Evolutionary conservation across 2,797 vertebrate genomes (phyloP).

Genomic region (Fistularia commersonii): DNA sequence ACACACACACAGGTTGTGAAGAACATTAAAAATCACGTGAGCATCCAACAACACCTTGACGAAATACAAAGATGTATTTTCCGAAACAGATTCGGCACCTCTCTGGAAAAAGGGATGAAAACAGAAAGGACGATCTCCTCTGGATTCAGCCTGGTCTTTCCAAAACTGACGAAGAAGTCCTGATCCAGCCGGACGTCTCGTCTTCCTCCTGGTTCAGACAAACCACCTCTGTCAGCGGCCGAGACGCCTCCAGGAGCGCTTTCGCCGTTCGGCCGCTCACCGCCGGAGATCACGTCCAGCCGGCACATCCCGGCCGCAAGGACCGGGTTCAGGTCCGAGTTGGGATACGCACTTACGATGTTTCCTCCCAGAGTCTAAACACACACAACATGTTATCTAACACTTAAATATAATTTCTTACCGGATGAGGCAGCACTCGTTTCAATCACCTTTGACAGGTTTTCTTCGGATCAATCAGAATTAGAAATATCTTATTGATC

Average conservation of each 20-base stretch:
- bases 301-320: constrained; percentile 79
- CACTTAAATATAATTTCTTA: too few relatives aligned
- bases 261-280: constrained; percentile 51
- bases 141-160: constrained; percentile 72
- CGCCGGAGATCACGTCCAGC: constrained; percentile 72
- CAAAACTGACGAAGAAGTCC: constrained; percentile 78
- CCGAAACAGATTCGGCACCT: constrained; percentile 58
- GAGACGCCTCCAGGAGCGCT: background rate
- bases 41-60: too few relatives aligned
- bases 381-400: background rate
- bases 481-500: too few relatives aligned
- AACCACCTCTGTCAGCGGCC: background rate
- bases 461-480: background rate
- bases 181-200: constrained; percentile 74
- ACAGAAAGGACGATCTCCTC: constrained; percentile 83
- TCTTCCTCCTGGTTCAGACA: constrained; percentile 52
- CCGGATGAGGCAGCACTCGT: too few relatives aligned
- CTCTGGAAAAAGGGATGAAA: constrained; percentile 78
- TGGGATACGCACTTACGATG: constrained; percentile 79
- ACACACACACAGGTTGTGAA: too few relatives aligned
- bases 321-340: constrained; percentile 88
- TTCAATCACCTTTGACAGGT: too few relatives aligned
- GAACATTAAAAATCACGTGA: too few relatives aligned
- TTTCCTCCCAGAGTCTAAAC: constrained; percentile 87
- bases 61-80: too few relatives aligned